Conservation (phyloP, 2,797 vertebrate genomes). For the Phataginus tetradactyla region DNA sequence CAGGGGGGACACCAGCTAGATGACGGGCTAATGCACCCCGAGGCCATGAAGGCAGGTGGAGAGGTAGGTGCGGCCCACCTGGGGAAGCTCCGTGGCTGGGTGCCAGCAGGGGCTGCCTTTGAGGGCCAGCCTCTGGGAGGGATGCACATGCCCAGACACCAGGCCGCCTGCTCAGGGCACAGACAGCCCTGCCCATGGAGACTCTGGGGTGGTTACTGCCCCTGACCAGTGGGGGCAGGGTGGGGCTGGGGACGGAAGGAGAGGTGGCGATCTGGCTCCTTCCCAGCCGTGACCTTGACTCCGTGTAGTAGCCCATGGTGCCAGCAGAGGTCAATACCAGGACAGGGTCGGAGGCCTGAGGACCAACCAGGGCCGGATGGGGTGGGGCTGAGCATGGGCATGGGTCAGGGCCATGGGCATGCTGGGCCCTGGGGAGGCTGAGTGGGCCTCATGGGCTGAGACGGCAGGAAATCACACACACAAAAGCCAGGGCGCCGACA, state of each 20-base stretch:
- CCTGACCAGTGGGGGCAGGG: not conserved
- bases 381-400: not conserved
- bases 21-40: not conserved
- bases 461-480: not conserved
- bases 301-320: not conserved
- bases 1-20: not conserved
- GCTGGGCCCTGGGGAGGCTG: not conserved
- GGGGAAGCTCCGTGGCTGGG: accelerated
- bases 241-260: not conserved
- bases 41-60: not conserved
- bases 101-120: not conserved
- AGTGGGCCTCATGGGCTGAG: not conserved
- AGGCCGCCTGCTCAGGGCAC: not conserved
- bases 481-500: not conserved
- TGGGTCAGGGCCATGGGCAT: not conserved
- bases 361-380: not conserved
- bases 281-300: not conserved
- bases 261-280: not conserved
- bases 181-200: not conserved
- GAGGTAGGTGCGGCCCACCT: not conserved
- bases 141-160: not conserved
- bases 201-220: not conserved
- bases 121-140: not conserved
- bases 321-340: not conserved
- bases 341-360: not conserved